These are phyloP conservation scores for Lepidochrysops patricia DNA, from an alignment of 2,888 invertebrate genomes.

Conservation along the genomic window DNA sequence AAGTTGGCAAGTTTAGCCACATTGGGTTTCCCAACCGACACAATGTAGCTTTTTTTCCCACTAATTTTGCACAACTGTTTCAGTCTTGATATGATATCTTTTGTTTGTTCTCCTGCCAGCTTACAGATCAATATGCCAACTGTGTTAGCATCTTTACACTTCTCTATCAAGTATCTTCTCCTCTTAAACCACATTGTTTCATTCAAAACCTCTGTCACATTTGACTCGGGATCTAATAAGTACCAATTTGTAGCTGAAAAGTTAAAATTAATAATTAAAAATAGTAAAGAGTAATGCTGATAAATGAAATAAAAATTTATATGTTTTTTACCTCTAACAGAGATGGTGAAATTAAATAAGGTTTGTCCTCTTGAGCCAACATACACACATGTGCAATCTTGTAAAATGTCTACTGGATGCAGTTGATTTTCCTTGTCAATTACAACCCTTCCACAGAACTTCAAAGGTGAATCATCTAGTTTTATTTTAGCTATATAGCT, in stretches of 20 bases:
- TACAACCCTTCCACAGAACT: conserved; percentile 46
- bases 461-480: conserved; percentile 34
- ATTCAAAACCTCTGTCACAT: conserved; percentile 49
- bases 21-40: conserved; percentile 96
- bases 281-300: too few relatives aligned
- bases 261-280: not conserved
- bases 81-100: conserved; percentile 82
- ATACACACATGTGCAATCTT: conserved; percentile 76
- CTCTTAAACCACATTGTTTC: conserved; percentile 79
- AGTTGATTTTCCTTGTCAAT: conserved; percentile 33
- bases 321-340: conserved; percentile 65
- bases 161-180: conserved; percentile 89
- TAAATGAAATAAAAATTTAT: too few relatives aligned
- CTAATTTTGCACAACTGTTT: conserved; percentile 81
- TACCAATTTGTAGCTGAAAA: conserved; percentile 73
- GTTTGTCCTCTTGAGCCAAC: conserved; percentile 79
- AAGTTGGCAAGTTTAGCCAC: conserved; percentile 97
- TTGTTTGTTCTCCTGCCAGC: conserved; percentile 86
- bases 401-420: conserved; percentile 41
- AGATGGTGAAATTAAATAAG: conserved; percentile 76
- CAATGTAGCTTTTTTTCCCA: conserved; percentile 91
- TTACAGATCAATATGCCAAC: conserved; percentile 95
- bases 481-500: conserved; percentile 49
- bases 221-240: conserved; percentile 63
- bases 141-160: conserved; percentile 90